Evolutionary conservation across 2,888 invertebrate genomes (phyloP).

Genomic region (Athetis lepigone): DNA sequence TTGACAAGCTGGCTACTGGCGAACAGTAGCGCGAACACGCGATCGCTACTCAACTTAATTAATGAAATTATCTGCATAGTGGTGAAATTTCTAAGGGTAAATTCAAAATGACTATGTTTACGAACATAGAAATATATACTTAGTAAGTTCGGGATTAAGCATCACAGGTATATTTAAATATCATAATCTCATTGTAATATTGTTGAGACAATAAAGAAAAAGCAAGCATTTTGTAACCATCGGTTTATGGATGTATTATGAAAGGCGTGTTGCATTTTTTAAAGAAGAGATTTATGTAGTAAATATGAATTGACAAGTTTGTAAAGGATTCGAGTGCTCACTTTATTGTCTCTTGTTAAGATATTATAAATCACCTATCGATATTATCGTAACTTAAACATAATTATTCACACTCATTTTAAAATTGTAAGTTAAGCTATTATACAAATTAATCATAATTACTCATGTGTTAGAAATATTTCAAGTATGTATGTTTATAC

Average conservation of each 20-base stretch:
- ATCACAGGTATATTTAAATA: constrained; percentile 55
- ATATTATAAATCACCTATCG: constrained; percentile 47
- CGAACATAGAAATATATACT: constrained; percentile 42
- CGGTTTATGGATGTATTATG: constrained; percentile 8
- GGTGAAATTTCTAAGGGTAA: constrained; percentile 37
- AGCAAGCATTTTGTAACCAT: constrained; percentile 28
- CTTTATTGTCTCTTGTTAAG: constrained; percentile 72
- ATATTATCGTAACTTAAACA: constrained; percentile 58
- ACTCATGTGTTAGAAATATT: constrained; percentile 75
- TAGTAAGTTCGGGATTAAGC: constrained; percentile 48
- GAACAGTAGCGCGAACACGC: constrained; percentile 20
- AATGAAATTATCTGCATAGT: constrained; percentile 32
- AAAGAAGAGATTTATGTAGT: constrained; percentile 2
- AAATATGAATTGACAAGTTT: constrained; percentile 26
- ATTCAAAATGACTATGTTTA: constrained; percentile 37
- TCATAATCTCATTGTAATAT: constrained; percentile 56
- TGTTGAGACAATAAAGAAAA: constrained; percentile 69
- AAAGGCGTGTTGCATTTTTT: constrained; percentile 18
- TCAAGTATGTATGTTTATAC: constrained; percentile 80
- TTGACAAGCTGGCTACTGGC: constrained; percentile 47
- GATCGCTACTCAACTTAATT: constrained; percentile 11
- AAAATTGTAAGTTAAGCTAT: constrained; percentile 74
- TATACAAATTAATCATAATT: constrained; percentile 81
- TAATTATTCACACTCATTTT: constrained; percentile 66
- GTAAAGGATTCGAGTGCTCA: constrained; percentile 37